Evolutionary conservation across 2,113 vertebrate genomes (phyloP).

Genomic region (Formicarius rufipectus): DNA sequence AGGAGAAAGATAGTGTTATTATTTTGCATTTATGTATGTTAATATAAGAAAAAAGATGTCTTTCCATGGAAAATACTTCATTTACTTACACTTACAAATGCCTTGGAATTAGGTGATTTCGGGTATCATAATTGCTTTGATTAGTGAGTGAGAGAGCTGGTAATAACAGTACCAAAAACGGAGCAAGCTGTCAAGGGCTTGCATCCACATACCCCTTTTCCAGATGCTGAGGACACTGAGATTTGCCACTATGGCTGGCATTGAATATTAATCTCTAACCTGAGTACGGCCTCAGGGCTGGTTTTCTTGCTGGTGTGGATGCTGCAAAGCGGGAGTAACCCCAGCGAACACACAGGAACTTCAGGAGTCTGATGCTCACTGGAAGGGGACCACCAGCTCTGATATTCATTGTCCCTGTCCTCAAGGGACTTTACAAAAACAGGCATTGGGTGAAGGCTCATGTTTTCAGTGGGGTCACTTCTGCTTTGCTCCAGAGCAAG

Average conservation of each 20-base stretch:
- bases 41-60: conserved; percentile 6
- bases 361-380: not conserved
- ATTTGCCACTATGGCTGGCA: not conserved
- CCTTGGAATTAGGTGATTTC: not conserved
- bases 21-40: conserved; percentile 39
- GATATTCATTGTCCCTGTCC: accelerated
- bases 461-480: not conserved
- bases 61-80: conserved; percentile 23
- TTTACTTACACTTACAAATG: conserved; percentile 19
- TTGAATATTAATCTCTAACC: not conserved
- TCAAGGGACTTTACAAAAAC: not conserved
- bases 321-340: not conserved
- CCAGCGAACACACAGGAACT: not conserved
- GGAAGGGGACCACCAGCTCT: not conserved
- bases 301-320: not conserved
- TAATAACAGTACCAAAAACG: not conserved
- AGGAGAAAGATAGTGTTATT: conserved; percentile 67
- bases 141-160: not conserved
- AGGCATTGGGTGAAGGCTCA: not conserved
- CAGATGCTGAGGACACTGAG: not conserved
- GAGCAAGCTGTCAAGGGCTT: not conserved
- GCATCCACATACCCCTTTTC: not conserved
- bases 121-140: not conserved
- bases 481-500: not conserved
- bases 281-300: not conserved